phyloP scores from a whole-genome alignment of 1,140 invertebrate species.

The Brachionus angularis region DNA sequence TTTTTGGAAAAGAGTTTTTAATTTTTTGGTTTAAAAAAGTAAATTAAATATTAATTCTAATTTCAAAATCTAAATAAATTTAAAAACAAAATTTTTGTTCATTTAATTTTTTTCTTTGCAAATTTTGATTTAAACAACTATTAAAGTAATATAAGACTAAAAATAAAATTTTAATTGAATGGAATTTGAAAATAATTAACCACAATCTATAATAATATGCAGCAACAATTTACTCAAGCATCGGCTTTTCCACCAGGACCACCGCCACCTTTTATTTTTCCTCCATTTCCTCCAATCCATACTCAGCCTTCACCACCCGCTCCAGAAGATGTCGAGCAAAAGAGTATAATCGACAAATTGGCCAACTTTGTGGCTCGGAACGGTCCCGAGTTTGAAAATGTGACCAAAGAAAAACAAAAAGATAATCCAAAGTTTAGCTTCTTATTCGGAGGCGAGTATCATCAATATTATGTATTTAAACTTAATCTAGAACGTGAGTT shows the following conservation, averaged over 20 bases:
- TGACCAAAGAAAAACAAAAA: conserved; percentile 95
- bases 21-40: no score
- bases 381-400: conserved; percentile 94
- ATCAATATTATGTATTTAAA: conserved; percentile 93
- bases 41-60: no score
- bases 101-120: no score
- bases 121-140: no score
- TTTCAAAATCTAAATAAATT: no score
- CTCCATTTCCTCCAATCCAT: conserved; percentile 10
- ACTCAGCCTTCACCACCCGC: not conserved
- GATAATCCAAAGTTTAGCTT: conserved; percentile 95
- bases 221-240: conserved; percentile 5
- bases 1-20: no score
- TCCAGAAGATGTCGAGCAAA: conserved; percentile 16
- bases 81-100: no score
- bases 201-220: no score
- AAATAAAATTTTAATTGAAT: no score
- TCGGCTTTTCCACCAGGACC: conserved; percentile 23
- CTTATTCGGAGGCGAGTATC: conserved; percentile 88
- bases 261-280: conserved; percentile 15
- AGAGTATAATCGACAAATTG: conserved; percentile 43
- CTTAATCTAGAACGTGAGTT: conserved; percentile 64
- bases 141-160: no score
- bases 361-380: conserved; percentile 61
- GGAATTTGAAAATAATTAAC: no score